Evolutionary conservation across 2,113 vertebrate genomes (phyloP).

Genomic region (Dendropsophus ebraccatus): DNA sequence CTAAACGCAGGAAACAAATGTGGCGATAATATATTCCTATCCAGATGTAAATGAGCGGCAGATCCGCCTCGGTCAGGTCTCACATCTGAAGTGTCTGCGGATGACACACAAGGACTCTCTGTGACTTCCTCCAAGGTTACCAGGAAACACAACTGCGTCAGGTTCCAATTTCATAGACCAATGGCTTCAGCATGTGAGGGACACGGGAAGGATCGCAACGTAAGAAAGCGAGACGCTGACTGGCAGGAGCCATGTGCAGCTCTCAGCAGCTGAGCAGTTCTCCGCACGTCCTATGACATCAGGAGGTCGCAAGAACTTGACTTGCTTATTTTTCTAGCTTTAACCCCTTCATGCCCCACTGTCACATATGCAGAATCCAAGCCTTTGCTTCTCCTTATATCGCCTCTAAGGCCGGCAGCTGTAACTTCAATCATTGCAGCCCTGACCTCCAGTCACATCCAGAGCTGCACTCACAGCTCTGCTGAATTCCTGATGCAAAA

Average conservation of each 20-base stretch:
- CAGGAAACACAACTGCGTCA: neutral
- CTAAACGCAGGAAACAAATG: neutral
- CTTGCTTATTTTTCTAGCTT: neutral
- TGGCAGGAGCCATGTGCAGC: neutral
- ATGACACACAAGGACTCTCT: neutral
- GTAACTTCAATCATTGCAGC: too few species aligned
- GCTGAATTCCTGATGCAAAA: neutral
- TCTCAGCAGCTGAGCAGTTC: neutral
- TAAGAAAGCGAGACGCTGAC: neutral
- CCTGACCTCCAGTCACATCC: neutral
- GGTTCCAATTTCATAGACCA: slow-evolving; percentile 5
- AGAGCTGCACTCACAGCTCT: neutral
- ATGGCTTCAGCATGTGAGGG: neutral
- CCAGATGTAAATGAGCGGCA: neutral
- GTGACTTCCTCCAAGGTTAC: neutral
- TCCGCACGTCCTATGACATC: neutral
- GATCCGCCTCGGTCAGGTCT: neutral
- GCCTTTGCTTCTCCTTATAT: neutral
- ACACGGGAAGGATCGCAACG: neutral
- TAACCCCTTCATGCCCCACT: neutral
- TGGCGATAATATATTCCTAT: neutral
- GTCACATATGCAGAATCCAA: neutral
- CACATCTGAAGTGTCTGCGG: neutral
- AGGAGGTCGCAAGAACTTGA: neutral
- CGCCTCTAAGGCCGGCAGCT: too few species aligned